Percentiles rank a stretch among this genome's conserved stretches.
Evolutionary conservation across 2,888 invertebrate species (phyloP).

Genomic region (Lapara coniferarum): DNA sequence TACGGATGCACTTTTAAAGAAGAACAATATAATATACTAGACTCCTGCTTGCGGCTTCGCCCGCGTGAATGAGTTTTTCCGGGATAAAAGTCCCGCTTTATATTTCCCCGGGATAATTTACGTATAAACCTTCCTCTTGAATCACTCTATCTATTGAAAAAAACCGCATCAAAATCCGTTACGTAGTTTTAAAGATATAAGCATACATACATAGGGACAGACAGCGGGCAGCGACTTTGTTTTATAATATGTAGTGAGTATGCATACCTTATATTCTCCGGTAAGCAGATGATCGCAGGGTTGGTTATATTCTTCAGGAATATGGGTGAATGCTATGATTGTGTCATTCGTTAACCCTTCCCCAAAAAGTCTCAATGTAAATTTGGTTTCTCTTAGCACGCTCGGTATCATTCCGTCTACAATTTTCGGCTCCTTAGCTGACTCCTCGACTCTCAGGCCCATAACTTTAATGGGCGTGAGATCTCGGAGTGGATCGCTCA

Average conservation of each 20-base stretch:
- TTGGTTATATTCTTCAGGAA: conserved; percentile 46
- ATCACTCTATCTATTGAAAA: too few species aligned
- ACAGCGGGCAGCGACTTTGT: too few species aligned
- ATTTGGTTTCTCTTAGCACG: conserved; percentile 60
- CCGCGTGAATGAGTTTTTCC: too few species aligned
- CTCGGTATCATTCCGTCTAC: conserved; percentile 71
- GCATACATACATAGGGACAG: too few species aligned
- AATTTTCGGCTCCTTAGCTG: conserved; percentile 68
- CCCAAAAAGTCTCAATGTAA: conserved; percentile 67
- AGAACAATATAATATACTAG: not conserved
- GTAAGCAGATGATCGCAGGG: conserved; percentile 55
- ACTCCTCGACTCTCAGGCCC: conserved; percentile 70
- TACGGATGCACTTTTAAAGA: too few species aligned
- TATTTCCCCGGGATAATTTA: too few species aligned
- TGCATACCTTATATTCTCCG: conserved; percentile 61
- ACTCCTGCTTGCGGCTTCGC: too few species aligned
- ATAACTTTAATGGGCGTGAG: conserved; percentile 42
- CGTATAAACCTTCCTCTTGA: too few species aligned
- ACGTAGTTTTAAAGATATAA: too few species aligned
- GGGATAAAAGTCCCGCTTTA: too few species aligned
- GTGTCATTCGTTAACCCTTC: conserved; percentile 60
- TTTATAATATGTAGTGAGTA: too few species aligned
- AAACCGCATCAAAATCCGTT: too few species aligned
- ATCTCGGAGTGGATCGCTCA: not conserved
- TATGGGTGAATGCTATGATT: conserved; percentile 68